Evolutionary conservation across 2,113 vertebrate genomes (phyloP).

Genomic region (Rhinoptilus africanus): DNA sequence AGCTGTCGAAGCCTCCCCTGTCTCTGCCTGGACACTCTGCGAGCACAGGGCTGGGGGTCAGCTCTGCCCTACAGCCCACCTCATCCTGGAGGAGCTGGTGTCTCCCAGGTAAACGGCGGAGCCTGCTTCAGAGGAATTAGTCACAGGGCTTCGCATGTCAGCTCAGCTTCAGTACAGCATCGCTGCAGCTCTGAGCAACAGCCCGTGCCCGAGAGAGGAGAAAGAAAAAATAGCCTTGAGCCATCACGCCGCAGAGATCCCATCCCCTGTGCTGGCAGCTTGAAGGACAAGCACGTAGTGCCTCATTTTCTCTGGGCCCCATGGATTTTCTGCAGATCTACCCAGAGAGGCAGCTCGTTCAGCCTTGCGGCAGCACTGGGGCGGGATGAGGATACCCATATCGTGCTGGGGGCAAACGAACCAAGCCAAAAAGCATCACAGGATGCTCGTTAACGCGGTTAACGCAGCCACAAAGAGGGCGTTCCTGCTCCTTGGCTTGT

Average conservation of each 20-base stretch:
- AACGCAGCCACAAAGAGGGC: neutral
- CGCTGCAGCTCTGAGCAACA: neutral
- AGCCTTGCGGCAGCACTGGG: neutral
- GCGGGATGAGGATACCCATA: neutral
- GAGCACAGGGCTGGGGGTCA: neutral
- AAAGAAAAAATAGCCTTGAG: neutral
- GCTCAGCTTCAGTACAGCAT: neutral
- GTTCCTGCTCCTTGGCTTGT: neutral
- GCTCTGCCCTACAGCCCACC: neutral
- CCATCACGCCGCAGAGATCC: neutral
- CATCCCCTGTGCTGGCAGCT: neutral
- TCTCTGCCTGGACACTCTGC: neutral
- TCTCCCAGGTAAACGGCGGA: neutral
- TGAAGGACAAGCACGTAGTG: accelerated
- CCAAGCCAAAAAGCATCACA: accelerated
- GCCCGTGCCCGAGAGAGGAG: neutral
- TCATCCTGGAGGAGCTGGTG: neutral
- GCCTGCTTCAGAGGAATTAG: neutral
- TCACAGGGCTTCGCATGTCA: neutral
- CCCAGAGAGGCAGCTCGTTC: neutral
- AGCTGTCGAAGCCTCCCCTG: neutral
- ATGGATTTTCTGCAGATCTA: neutral
- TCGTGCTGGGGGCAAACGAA: neutral
- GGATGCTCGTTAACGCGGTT: neutral
- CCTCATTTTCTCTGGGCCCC: neutral